A percentile compares a stretch with the other conserved stretches of the same genome.
These are phyloP conservation scores for Hylia prasina DNA, from an alignment of 2,113 vertebrate species.

Conservation along the genomic window DNA sequence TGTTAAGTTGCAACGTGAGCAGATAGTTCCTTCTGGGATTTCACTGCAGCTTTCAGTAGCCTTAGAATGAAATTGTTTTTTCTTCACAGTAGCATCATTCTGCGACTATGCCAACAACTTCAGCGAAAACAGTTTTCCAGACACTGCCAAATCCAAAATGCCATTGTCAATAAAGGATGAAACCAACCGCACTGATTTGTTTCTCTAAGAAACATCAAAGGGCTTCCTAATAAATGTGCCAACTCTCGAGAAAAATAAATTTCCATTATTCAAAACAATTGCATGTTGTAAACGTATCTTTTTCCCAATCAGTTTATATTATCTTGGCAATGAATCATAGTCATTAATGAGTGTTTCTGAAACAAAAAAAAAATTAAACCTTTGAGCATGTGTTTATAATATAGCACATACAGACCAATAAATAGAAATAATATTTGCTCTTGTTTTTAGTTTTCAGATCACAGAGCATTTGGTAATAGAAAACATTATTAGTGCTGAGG, in stretches of 20 bases:
- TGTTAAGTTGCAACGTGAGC: neutral
- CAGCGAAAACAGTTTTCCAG: neutral
- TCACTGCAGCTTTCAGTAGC: neutral
- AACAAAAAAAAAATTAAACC: neutral
- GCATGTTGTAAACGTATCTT: neutral
- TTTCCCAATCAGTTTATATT: neutral
- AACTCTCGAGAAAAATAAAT: neutral
- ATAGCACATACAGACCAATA: neutral
- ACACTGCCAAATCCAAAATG: constrained; percentile 15
- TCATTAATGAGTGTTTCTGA: neutral
- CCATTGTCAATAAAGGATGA: neutral
- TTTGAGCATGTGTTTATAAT: neutral
- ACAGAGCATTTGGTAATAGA: neutral
- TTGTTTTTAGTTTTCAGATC: neutral
- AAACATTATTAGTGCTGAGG: neutral
- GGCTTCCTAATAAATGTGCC: neutral
- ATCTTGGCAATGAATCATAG: neutral
- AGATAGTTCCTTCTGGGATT: neutral
- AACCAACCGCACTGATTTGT: neutral
- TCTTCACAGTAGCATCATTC: neutral
- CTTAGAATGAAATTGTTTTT: neutral
- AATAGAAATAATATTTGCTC: neutral
- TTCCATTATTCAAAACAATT: neutral
- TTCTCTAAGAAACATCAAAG: neutral
- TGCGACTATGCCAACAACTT: constrained; percentile 4